phyloP scores from a whole-genome alignment of 2,797 vertebrate species.

The Macroramphosus scolopax region DNA sequence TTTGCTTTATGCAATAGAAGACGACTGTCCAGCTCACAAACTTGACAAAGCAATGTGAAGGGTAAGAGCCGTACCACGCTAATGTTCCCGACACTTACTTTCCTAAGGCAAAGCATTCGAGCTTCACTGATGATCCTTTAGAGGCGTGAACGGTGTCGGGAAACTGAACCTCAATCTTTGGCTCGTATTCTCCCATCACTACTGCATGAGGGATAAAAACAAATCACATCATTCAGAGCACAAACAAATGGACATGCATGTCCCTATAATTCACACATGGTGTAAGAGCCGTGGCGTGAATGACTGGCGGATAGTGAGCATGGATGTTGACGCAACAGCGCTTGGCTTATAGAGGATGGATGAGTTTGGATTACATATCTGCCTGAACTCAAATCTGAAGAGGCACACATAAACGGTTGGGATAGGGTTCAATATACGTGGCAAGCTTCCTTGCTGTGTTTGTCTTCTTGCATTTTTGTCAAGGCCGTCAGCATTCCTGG shows the following conservation, averaged over 20 bases:
- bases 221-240: constrained; percentile 37
- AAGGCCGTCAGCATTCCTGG: constrained; percentile 17
- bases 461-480: constrained; percentile 15
- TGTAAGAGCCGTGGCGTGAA: constrained; percentile 5
- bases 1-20: too few relatives aligned
- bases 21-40: constrained; percentile 9
- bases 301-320: constrained; percentile 15
- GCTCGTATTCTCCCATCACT: constrained; percentile 95
- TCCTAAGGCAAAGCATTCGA: constrained; percentile 95
- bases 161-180: constrained; percentile 95
- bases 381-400: constrained; percentile 45
- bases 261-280: constrained; percentile 28
- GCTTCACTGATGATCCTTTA: constrained; percentile 87
- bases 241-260: constrained; percentile 16
- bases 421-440: constrained; percentile 41
- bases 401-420: constrained; percentile 34
- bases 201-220: constrained; percentile 68
- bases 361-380: constrained; percentile 60
- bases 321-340: constrained; percentile 19
- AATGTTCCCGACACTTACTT: constrained; percentile 84
- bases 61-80: background rate
- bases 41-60: background rate
- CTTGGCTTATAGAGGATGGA: constrained; percentile 35
- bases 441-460: constrained; percentile 24
- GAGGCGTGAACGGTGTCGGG: constrained; percentile 84